Evolutionary conservation across 2,113 vertebrate species (phyloP).

Genomic region (Engystomops pustulosus): DNA sequence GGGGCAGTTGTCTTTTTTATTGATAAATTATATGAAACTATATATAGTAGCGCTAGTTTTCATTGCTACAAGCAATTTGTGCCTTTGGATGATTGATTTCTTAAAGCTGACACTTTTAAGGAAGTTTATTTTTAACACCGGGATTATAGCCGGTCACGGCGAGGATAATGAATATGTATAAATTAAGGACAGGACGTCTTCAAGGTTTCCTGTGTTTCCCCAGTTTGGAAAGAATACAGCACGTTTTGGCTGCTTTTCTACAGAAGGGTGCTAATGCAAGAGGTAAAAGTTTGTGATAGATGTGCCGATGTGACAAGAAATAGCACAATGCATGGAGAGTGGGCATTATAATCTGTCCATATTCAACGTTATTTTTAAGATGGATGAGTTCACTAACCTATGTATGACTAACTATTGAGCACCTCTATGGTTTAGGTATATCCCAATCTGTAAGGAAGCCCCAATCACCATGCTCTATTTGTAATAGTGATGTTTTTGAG

Average conservation of each 20-base stretch:
- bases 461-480: too few species aligned
- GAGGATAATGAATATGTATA: conserved; percentile 1
- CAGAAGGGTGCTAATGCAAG: not conserved
- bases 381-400: not conserved
- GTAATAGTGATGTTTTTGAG: too few species aligned
- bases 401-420: not conserved
- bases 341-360: not conserved
- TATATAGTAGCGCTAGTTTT: not conserved
- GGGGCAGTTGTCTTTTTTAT: too few species aligned
- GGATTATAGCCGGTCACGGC: not conserved
- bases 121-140: conserved; percentile 25
- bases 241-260: not conserved
- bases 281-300: not conserved
- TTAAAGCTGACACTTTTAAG: not conserved
- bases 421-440: not conserved
- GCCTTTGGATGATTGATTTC: not conserved
- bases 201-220: conserved; percentile 26
- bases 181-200: conserved; percentile 20
- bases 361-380: not conserved
- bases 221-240: not conserved
- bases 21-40: not conserved
- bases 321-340: not conserved
- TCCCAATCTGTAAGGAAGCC: too few species aligned
- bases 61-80: not conserved
- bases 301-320: not conserved